Evolutionary conservation across 2,888 invertebrate species (phyloP).

Genomic region (Halictus quadricinctus): DNA sequence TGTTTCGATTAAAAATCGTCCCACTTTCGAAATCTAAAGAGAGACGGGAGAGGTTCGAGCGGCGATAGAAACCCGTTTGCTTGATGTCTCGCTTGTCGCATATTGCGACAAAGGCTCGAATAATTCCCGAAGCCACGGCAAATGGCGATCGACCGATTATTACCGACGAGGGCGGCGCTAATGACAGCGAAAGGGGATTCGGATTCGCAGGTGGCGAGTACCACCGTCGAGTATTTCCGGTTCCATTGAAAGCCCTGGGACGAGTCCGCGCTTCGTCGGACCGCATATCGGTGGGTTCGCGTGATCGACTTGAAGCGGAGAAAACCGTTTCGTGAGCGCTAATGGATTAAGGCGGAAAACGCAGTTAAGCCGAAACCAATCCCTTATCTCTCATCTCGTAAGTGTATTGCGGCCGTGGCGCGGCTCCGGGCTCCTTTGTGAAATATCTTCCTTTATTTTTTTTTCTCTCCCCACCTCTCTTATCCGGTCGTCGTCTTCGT

Average conservation of each 20-base stretch:
- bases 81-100: neutral
- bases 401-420: constrained; percentile 63
- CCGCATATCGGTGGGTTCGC: constrained; percentile 56
- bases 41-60: neutral
- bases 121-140: neutral
- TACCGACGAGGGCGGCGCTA: neutral
- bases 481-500: too few relatives aligned
- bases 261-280: constrained; percentile 38
- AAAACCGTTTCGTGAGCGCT: constrained; percentile 71
- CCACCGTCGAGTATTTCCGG: constrained; percentile 36
- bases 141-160: neutral
- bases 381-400: constrained; percentile 71
- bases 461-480: neutral
- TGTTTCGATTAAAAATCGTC: too few relatives aligned
- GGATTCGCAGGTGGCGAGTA: constrained; percentile 26
- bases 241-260: constrained; percentile 14
- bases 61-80: too few relatives aligned
- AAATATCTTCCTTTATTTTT: constrained; percentile 54
- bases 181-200: neutral
- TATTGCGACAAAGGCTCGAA: neutral
- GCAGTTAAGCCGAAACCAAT: constrained; percentile 72
- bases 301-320: constrained; percentile 66
- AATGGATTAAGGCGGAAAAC: constrained; percentile 73
- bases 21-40: too few relatives aligned
- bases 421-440: constrained; percentile 50